These are phyloP conservation scores for Galago senegalensis DNA, from an alignment of 2,797 vertebrate genomes.

Conservation along the genomic window DNA sequence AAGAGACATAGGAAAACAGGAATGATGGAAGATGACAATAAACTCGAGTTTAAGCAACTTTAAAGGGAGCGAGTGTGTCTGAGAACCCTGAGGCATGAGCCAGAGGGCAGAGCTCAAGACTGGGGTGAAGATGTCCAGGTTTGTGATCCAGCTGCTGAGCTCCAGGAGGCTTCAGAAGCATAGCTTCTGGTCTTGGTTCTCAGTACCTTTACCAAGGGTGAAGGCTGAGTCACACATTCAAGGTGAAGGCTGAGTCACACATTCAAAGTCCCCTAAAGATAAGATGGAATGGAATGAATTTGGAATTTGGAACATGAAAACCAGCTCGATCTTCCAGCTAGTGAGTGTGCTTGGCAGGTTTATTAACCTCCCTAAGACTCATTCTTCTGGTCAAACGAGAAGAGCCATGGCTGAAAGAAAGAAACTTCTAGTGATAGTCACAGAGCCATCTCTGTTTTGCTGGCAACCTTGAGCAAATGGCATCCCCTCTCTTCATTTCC, in stretches of 20 bases:
- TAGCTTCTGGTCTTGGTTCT: rapidly evolving
- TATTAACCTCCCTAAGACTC: background rate
- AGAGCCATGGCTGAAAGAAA: background rate
- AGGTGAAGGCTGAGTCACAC: background rate
- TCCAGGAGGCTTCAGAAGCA: background rate
- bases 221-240: background rate
- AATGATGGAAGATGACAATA: background rate
- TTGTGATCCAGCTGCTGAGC: background rate
- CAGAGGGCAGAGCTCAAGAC: background rate
- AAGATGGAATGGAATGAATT: background rate
- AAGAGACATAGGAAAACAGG: background rate
- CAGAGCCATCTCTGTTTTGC: background rate
- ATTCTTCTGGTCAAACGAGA: background rate
- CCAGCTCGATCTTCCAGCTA: background rate
- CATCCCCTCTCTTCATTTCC: background rate
- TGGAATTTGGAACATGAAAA: background rate
- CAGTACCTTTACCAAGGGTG: background rate
- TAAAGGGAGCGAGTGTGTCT: background rate
- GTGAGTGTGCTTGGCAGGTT: background rate
- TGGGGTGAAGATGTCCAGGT: background rate
- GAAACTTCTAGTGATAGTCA: background rate
- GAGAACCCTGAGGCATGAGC: background rate
- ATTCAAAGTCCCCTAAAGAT: background rate
- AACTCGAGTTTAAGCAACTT: background rate
- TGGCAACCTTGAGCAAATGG: background rate